A percentile compares a stretch with the other conserved stretches of the same genome.
phyloP scores from a whole-genome alignment of 2,797 vertebrate genomes.

The Vireo griseus region DNA sequence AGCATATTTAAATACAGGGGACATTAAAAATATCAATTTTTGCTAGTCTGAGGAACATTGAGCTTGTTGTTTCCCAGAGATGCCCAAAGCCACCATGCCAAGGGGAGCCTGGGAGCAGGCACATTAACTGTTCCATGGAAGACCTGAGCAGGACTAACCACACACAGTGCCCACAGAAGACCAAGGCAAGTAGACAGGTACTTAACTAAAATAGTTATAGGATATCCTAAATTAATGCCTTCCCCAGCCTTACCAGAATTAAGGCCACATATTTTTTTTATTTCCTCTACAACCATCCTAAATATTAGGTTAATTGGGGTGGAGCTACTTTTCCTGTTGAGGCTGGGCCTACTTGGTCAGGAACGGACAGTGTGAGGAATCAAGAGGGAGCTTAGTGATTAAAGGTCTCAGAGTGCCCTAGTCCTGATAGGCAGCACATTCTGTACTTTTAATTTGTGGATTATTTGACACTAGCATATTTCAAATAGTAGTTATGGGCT shows the following conservation, averaged over 20 bases:
- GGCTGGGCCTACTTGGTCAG: background rate
- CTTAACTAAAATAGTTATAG: background rate
- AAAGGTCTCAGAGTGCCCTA: background rate
- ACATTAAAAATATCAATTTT: background rate
- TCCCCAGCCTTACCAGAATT: background rate
- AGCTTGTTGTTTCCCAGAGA: background rate
- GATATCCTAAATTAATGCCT: background rate
- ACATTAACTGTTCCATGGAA: background rate
- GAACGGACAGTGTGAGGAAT: background rate
- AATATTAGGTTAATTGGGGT: background rate
- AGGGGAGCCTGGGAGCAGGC: background rate
- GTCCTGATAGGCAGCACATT: background rate
- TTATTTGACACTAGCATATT: background rate
- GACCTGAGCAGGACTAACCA: background rate
- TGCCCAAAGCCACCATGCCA: background rate
- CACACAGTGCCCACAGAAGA: background rate
- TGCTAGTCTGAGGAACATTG: background rate
- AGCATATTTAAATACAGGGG: background rate
- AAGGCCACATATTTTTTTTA: background rate
- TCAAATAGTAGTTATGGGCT: background rate
- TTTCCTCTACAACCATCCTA: background rate
- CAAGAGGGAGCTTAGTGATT: background rate
- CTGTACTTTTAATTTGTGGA: background rate
- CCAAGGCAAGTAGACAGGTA: background rate
- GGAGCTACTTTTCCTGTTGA: background rate